Evolutionary conservation across 2,797 vertebrate species (phyloP).

Genomic region (Poeciliopsis presidionis): DNA sequence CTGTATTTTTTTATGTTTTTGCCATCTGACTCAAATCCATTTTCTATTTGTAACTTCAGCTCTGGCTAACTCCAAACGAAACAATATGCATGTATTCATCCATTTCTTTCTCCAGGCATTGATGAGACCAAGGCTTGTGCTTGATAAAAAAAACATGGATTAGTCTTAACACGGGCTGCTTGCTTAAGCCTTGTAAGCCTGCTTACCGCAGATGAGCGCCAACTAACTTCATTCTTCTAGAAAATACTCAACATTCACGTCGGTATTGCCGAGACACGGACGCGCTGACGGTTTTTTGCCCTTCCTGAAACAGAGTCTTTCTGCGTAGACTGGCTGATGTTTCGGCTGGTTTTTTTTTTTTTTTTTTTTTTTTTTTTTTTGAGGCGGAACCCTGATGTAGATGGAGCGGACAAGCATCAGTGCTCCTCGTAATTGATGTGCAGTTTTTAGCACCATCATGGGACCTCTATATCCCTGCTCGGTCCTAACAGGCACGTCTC

Average conservation of each 20-base stretch:
- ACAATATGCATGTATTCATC: slow-evolving; percentile 71
- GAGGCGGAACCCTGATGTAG: slow-evolving; percentile 54
- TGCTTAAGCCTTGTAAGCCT: slow-evolving; percentile 65
- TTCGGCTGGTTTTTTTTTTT: slow-evolving; percentile 45
- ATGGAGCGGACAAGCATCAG: slow-evolving; percentile 68
- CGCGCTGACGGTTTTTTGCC: slow-evolving; percentile 1
- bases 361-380: slow-evolving; percentile 29
- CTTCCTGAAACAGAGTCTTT: slow-evolving; percentile 41
- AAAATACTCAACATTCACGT: slow-evolving; percentile 45
- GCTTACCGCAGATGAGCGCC: slow-evolving; percentile 66
- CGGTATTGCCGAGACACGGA: slow-evolving; percentile 17
- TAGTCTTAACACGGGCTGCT: slow-evolving; percentile 67
- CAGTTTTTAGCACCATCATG: slow-evolving; percentile 76
- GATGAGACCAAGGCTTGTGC: slow-evolving; percentile 69
- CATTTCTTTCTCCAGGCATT: slow-evolving; percentile 65
- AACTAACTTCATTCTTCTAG: slow-evolving; percentile 57
- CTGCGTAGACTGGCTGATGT: slow-evolving; percentile 45
- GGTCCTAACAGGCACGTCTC: slow-evolving; percentile 56
- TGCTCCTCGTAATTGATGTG: slow-evolving; percentile 79
- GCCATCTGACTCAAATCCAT: slow-evolving; percentile 65
- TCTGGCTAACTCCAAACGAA: slow-evolving; percentile 69
- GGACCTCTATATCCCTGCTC: slow-evolving; percentile 65
- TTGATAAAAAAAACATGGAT: slow-evolving; percentile 69
- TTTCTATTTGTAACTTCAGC: slow-evolving; percentile 60
- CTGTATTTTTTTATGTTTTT: slow-evolving; percentile 22